Evolutionary conservation across 2,797 vertebrate genomes (phyloP), one percentile per base, ranked within the genome.

Genomic region (Smutsia temminckii): DNA sequence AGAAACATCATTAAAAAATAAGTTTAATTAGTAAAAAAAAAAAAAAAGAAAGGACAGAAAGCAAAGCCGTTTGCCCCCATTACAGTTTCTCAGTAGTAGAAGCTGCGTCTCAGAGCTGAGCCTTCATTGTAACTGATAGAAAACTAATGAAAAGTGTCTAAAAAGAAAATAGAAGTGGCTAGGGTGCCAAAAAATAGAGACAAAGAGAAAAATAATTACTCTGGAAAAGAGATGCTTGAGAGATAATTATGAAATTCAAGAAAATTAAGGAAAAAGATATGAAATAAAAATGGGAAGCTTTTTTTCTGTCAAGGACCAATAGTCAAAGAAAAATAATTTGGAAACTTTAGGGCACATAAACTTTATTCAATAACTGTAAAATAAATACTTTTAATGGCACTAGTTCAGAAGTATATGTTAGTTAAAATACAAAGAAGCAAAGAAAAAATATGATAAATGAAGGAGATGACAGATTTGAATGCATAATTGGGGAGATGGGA

Each of bases 271-370:
- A 42, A 55, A 68, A 75, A 27, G 13, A 11, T 71, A 71, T 94
- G 40, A 96, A 94, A 69, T 84, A 55, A 95, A 69, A 95, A 68
- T 29, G 21, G 42, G 66, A 93, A 85, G 25, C 59, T 8, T 89
- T 55, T 46, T 89, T 94, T 78, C 79, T 34, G 3, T 57, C 68
- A 92, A 94, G n/a, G 68, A 92, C 51, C 53, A 61, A 27, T 77
- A 74, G 49, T 89, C 86, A 74, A 27, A 96, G 63, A 93, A 93
- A 94, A 95, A 85, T 68, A 84, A 84, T 81, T 80, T 77, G 37
- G 92, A 85, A 89, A 71, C 32, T 79, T 92, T 46, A 80, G 74
- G 16, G 29, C 55, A 68, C 12, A 61, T 77, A 34, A 51, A 85
- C 42, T 71, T 81, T 93, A 68, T 79, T 85, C 66, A 79, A 20